A percentile compares a stretch with the other conserved stretches of the same genome.
These are phyloP conservation scores for Helicoverpa zea DNA, from an alignment of 1,140 invertebrate genomes.

Conservation along the genomic window DNA sequence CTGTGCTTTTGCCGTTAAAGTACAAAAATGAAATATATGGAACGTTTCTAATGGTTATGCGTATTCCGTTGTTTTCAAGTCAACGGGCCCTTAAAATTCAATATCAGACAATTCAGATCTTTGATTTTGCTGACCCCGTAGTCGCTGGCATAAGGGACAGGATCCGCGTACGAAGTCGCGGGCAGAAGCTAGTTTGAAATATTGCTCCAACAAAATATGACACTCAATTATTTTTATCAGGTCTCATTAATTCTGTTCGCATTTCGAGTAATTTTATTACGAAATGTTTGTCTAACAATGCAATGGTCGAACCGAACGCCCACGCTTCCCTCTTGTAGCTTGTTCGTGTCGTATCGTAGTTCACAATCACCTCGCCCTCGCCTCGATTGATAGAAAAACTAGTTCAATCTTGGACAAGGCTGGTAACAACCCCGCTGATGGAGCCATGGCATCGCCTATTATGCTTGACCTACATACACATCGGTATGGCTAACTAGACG, in stretches of 20 bases:
- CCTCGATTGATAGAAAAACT: slow-evolving; percentile 76
- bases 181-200: no score
- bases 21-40: no score
- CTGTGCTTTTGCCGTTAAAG: no score
- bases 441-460: slow-evolving; percentile 68
- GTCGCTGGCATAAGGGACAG: no score
- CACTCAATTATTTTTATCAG: neutral
- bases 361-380: slow-evolving; percentile 72
- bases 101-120: no score
- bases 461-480: slow-evolving; percentile 67
- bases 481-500: slow-evolving; percentile 45
- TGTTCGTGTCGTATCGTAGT: slow-evolving; percentile 53
- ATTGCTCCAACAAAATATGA: neutral
- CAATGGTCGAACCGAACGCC: slow-evolving; percentile 42
- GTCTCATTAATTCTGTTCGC: slow-evolving; percentile 19
- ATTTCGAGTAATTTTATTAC: slow-evolving; percentile 13
- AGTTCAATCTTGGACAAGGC: slow-evolving; percentile 77
- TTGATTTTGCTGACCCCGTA: no score
- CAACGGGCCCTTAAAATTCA: no score
- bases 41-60: no score
- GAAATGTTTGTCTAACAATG: slow-evolving; percentile 5
- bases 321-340: slow-evolving; percentile 54
- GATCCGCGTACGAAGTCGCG: no score
- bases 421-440: slow-evolving; percentile 67
- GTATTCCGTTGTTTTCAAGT: no score